Conservation (phyloP, 2,113 vertebrate genomes). For the Anolis sagrei region DNA sequence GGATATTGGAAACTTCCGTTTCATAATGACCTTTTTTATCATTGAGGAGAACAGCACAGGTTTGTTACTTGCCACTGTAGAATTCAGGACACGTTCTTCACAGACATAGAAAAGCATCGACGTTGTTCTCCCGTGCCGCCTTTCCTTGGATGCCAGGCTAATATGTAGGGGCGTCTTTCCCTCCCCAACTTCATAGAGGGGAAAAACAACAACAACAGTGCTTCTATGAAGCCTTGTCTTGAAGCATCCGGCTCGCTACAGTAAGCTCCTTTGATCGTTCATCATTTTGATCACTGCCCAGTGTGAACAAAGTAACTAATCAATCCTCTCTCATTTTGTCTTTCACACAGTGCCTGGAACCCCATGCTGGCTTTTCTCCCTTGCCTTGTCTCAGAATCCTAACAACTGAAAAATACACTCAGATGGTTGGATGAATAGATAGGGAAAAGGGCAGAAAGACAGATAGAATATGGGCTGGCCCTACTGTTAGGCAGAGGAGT, state of each 20-base stretch:
- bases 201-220: conserved; percentile 27
- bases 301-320: conserved; percentile 59
- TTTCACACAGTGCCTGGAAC: conserved; percentile 24
- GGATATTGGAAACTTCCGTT: no score
- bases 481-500: no score
- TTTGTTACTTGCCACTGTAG: background rate
- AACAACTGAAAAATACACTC: conserved; percentile 29
- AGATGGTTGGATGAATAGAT: no score
- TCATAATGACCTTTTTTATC: background rate
- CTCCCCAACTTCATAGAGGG: conserved; percentile 32
- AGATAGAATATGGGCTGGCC: no score
- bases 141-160: conserved; percentile 26
- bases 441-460: no score
- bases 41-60: background rate
- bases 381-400: conserved; percentile 36
- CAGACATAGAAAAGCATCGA: conserved; percentile 40
- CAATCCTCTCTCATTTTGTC: conserved; percentile 53
- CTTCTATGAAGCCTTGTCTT: conserved; percentile 43
- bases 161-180: conserved; percentile 39
- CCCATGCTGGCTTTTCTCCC: conserved; percentile 11
- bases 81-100: conserved; percentile 32
- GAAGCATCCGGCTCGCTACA: conserved; percentile 22
- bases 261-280: conserved; percentile 63
- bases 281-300: conserved; percentile 57
- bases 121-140: conserved; percentile 41